Evolutionary conservation across 2,888 invertebrate genomes (phyloP).

Genomic region (Polyommatus icarus): DNA sequence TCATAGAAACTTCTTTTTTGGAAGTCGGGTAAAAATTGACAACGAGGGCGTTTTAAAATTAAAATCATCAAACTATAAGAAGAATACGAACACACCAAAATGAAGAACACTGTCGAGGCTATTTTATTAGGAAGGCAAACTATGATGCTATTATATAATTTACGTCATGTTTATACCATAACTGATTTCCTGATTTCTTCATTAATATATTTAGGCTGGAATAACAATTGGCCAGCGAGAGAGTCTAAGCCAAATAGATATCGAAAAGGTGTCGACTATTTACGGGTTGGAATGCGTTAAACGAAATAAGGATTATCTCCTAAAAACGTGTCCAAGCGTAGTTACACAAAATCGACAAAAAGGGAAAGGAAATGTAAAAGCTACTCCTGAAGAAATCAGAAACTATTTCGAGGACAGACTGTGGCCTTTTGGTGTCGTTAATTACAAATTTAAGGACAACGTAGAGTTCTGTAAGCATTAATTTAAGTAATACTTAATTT

Average conservation of each 20-base stretch:
- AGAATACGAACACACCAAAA: too few species aligned
- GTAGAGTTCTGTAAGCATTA: constrained; percentile 65
- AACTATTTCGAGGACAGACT: constrained; percentile 59
- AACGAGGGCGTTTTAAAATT: too few species aligned
- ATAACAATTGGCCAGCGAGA: constrained; percentile 66
- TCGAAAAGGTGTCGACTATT: constrained; percentile 60
- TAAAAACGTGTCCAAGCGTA: constrained; percentile 66
- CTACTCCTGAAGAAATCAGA: constrained; percentile 50
- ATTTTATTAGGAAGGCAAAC: too few species aligned
- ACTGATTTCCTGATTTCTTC: constrained; percentile 4
- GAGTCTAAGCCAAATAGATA: constrained; percentile 62
- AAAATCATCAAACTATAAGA: too few species aligned
- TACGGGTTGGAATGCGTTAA: constrained; percentile 61
- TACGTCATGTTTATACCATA: too few species aligned
- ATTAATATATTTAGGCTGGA: constrained; percentile 45
- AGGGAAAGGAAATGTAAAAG: constrained; percentile 33
- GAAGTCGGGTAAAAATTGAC: too few species aligned
- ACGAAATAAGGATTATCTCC: constrained; percentile 62
- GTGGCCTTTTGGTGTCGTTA: constrained; percentile 63
- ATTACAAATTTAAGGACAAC: constrained; percentile 55
- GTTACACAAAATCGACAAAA: constrained; percentile 43
- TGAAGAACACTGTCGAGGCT: too few species aligned
- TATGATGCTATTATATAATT: too few species aligned
- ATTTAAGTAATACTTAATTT: constrained; percentile 15
- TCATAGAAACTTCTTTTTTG: too few species aligned